Conservation (phyloP, 2,113 vertebrate species). For the Azemiops feae region DNA sequence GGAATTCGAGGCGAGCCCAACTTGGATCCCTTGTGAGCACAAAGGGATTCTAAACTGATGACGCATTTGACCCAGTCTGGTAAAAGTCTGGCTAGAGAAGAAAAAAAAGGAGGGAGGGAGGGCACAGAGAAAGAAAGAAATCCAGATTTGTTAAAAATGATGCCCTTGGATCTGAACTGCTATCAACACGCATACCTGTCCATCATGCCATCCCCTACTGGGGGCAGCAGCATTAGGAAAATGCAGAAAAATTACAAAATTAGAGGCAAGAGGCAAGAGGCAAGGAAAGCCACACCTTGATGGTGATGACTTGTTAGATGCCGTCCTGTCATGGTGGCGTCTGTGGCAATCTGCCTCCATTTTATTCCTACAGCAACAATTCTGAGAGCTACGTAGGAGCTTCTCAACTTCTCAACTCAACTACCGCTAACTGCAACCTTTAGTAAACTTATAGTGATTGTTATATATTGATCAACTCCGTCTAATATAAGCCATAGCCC, state of each 20-base stretch:
- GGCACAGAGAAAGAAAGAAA: background rate
- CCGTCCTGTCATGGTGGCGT: background rate
- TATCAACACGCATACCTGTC: background rate
- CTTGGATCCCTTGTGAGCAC: too few species aligned
- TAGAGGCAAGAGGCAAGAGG: background rate
- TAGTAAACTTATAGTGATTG: background rate
- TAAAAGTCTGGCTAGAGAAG: conserved; percentile 22
- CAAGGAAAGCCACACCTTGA: background rate
- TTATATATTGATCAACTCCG: background rate
- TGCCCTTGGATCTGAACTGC: background rate
- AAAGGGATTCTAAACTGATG: too few species aligned
- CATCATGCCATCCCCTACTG: background rate
- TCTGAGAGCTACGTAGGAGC: background rate
- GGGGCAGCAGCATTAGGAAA: background rate
- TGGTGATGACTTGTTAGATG: background rate
- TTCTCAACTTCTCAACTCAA: fast-evolving
- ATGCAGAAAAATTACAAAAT: background rate
- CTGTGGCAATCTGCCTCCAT: background rate
- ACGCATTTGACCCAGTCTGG: too few species aligned
- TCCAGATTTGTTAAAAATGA: background rate
- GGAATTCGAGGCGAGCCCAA: too few species aligned
- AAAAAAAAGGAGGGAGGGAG: conserved; percentile 12
- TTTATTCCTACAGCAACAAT: background rate
- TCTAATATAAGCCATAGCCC: background rate
- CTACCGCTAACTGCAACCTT: background rate